Conservation (phyloP, 2,113 vertebrate genomes). For the Labrus mixtus region DNA sequence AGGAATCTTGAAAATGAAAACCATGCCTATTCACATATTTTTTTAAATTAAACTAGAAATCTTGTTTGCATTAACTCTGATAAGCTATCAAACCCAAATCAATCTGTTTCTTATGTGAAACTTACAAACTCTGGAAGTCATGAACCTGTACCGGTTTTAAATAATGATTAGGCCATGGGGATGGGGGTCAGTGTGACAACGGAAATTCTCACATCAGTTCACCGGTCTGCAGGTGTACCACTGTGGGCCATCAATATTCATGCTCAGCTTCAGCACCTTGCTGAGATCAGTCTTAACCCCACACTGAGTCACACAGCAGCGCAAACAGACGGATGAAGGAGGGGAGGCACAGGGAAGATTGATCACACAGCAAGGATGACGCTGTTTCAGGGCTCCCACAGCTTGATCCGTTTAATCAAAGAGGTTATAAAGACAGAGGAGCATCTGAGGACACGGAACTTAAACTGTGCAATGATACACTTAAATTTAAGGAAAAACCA, state of each 20-base stretch:
- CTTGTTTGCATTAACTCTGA: constrained; percentile 1
- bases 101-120: neutral
- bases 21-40: too few relatives aligned
- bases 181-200: constrained; percentile 3
- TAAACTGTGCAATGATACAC: neutral
- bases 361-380: constrained; percentile 55
- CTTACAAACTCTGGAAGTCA: neutral
- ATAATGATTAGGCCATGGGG: neutral
- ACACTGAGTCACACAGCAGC: constrained; percentile 41
- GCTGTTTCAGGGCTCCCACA: constrained; percentile 34
- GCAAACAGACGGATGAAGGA: constrained; percentile 8
- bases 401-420: constrained; percentile 46
- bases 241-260: constrained; percentile 58
- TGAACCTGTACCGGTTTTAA: constrained; percentile 13
- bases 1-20: too few relatives aligned
- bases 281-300: constrained; percentile 62
- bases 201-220: constrained; percentile 17
- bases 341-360: constrained; percentile 31
- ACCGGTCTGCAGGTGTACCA: constrained; percentile 56
- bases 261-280: constrained; percentile 33
- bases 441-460: constrained; percentile 24
- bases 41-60: too few relatives aligned
- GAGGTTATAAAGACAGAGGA: constrained; percentile 38
- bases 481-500: neutral
- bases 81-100: too few relatives aligned